A percentile compares a stretch with the other conserved stretches of the same genome.
These are phyloP conservation scores for Antechinus stuartii DNA, from an alignment of 2,113 vertebrate genomes.

Conservation along the genomic window DNA sequence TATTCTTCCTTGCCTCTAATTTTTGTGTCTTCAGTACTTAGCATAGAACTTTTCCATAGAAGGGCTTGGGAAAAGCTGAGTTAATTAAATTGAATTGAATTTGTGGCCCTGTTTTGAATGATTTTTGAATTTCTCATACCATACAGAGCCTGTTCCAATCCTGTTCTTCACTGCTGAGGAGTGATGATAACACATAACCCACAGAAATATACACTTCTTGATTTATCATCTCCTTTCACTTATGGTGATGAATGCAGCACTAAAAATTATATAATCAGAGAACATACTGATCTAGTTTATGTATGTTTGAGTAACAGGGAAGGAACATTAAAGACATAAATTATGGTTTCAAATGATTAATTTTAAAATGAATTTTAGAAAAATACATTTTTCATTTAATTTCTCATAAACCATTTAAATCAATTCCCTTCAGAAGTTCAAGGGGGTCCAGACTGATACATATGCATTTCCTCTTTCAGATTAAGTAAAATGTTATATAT, in stretches of 20 bases:
- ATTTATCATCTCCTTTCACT: neutral
- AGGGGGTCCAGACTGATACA: conserved; percentile 21
- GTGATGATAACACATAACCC: conserved; percentile 27
- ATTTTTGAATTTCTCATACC: neutral
- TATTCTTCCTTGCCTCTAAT: neutral
- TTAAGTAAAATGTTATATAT: conserved; percentile 29
- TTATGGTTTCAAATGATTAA: conserved; percentile 26
- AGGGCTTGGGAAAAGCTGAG: neutral
- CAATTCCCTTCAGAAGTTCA: conserved; percentile 34
- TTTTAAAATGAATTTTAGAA: conserved; percentile 13
- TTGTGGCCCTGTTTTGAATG: neutral
- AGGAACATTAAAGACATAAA: conserved; percentile 20
- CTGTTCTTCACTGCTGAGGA: neutral
- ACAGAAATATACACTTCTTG: neutral
- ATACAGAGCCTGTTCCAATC: neutral
- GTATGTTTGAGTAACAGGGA: conserved; percentile 33
- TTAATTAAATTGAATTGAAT: neutral
- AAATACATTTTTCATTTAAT: conserved; percentile 56
- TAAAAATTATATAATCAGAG: neutral
- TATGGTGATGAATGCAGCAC: neutral
- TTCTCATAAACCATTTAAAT: conserved; percentile 31
- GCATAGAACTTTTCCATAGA: neutral
- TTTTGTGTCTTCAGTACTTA: neutral
- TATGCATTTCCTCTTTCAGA: conserved; percentile 18
- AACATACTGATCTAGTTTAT: conserved; percentile 34